Evolutionary conservation across 2,113 vertebrate species (phyloP).

Genomic region (Pogona vitticeps): DNA sequence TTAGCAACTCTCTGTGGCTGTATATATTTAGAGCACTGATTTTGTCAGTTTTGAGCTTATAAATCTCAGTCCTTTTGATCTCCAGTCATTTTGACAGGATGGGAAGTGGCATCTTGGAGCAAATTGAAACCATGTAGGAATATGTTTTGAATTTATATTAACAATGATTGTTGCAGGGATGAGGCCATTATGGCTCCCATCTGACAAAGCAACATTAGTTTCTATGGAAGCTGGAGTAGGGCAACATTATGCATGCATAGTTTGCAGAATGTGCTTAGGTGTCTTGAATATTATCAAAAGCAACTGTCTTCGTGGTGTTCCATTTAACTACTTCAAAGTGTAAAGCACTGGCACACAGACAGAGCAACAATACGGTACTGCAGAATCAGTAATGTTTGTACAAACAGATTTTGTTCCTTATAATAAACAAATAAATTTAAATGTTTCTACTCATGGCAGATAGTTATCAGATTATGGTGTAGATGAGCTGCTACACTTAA

Average conservation of each 20-base stretch:
- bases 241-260: constrained; percentile 65
- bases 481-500: neutral
- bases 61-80: constrained; percentile 84
- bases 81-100: constrained; percentile 78
- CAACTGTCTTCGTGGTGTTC: neutral
- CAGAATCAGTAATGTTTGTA: neutral
- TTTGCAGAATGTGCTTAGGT: constrained; percentile 52
- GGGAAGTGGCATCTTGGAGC: constrained; percentile 78
- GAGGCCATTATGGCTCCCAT: constrained; percentile 87
- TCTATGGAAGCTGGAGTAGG: constrained; percentile 65
- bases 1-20: constrained; percentile 76
- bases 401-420: neutral
- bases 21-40: constrained; percentile 81
- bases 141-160: constrained; percentile 85
- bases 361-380: neutral
- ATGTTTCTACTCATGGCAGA: neutral
- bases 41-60: constrained; percentile 85
- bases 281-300: constrained; percentile 63
- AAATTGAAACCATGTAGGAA: constrained; percentile 79
- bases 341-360: neutral
- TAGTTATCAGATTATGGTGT: neutral
- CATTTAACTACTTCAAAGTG: constrained; percentile 65
- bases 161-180: constrained; percentile 93
- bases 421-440: neutral
- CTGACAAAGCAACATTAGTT: constrained; percentile 82